These are phyloP conservation scores for Microtus montanus DNA, from an alignment of 2,113 vertebrate genomes.

Conservation along the genomic window DNA sequence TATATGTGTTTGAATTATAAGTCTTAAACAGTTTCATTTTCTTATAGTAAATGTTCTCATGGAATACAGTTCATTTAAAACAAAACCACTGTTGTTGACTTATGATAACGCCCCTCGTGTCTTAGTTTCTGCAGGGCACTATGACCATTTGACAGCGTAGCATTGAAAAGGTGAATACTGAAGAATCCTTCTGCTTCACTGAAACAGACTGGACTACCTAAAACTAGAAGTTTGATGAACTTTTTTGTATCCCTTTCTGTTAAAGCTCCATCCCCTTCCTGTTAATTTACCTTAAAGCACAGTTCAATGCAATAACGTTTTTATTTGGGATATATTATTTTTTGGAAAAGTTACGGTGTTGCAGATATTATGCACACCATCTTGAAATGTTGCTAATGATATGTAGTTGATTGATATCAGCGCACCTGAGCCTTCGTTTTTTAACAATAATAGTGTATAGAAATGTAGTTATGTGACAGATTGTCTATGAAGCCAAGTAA, in stretches of 20 bases:
- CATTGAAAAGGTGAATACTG: conserved; percentile 54
- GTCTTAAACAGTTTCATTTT: neutral
- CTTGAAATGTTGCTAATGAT: conserved; percentile 24
- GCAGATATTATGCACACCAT: neutral
- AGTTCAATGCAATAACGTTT: conserved; percentile 67
- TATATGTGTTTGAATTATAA: conserved; percentile 6
- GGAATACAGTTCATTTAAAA: neutral
- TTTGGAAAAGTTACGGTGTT: conserved; percentile 63
- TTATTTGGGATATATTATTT: conserved; percentile 66
- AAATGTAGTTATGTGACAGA: neutral
- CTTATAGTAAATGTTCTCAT: neutral
- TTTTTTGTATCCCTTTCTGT: conserved; percentile 62
- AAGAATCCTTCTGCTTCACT: conserved; percentile 71
- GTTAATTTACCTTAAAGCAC: conserved; percentile 51
- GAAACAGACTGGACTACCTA: conserved; percentile 71
- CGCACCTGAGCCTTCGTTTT: conserved; percentile 42
- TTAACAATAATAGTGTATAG: conserved; percentile 24
- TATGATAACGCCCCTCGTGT: conserved; percentile 39
- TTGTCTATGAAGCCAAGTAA: conserved; percentile 41
- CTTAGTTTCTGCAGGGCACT: conserved; percentile 90
- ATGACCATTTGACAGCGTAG: conserved; percentile 85
- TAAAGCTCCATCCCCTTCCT: neutral
- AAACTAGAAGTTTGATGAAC: conserved; percentile 49
- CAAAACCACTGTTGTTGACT: neutral
- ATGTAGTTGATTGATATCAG: conserved; percentile 54